These are phyloP conservation scores for Sebastes paucispinis DNA, from an alignment of 2,797 vertebrate species.

Conservation along the genomic window DNA sequence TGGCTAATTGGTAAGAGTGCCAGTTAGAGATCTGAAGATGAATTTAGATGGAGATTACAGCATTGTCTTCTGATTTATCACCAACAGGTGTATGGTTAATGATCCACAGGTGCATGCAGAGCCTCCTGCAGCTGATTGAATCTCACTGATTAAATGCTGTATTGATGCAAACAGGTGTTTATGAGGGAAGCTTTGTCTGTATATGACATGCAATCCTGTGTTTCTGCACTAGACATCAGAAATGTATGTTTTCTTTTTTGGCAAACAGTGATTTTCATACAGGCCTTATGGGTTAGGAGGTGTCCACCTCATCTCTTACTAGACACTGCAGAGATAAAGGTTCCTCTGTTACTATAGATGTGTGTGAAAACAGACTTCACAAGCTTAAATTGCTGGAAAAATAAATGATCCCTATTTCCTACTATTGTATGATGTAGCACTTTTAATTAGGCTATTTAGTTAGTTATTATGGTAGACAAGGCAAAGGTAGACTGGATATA, in stretches of 20 bases:
- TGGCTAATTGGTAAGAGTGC: background rate
- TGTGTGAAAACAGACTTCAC: background rate
- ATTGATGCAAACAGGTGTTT: background rate
- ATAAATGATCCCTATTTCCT: background rate
- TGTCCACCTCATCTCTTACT: background rate
- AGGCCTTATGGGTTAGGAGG: background rate
- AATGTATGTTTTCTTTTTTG: background rate
- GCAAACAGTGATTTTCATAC: background rate
- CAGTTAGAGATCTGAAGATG: too few relatives aligned
- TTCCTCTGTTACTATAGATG: background rate
- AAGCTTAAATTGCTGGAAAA: background rate
- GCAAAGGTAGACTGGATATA: background rate
- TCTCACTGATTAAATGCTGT: background rate
- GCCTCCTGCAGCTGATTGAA: background rate
- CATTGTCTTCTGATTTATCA: background rate
- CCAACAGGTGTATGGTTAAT: background rate
- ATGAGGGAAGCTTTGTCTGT: background rate
- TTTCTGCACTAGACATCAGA: background rate
- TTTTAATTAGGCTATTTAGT: background rate
- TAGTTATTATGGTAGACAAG: background rate
- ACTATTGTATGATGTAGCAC: background rate
- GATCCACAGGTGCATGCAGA: background rate
- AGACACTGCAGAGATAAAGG: background rate
- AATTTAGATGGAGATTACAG: background rate
- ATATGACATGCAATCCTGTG: background rate